These are phyloP conservation scores for Eulemur mongoz DNA, from an alignment of 2,797 vertebrate species.

Conservation along the genomic window DNA sequence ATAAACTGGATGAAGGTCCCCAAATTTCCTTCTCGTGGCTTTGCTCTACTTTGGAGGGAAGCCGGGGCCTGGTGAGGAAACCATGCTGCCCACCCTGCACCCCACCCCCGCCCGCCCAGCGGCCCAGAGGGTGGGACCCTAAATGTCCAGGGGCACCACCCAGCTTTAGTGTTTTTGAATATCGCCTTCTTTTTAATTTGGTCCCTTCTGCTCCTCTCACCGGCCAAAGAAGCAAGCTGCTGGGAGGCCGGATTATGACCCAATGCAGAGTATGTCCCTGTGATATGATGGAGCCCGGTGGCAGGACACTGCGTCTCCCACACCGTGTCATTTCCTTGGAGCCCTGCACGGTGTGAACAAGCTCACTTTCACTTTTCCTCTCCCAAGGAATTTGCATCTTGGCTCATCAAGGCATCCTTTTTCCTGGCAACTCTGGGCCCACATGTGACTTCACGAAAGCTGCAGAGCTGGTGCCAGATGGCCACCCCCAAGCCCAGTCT, in stretches of 20 bases:
- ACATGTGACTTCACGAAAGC: constrained; percentile 80
- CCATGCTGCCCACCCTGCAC: background rate
- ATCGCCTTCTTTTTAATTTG: background rate
- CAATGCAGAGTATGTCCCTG: constrained; percentile 39
- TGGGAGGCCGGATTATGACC: constrained; percentile 31
- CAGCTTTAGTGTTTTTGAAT: background rate
- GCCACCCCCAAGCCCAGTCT: constrained; percentile 51
- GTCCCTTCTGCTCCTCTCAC: constrained; percentile 45
- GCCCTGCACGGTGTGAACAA: constrained; percentile 72
- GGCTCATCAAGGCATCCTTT: constrained; percentile 75
- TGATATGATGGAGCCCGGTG: background rate
- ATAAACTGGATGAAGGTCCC: background rate
- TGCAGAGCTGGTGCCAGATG: constrained; percentile 58
- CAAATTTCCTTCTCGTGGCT: background rate
- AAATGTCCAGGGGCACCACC: background rate
- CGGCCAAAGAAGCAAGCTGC: constrained; percentile 3
- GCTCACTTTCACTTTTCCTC: constrained; percentile 78
- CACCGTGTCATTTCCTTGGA: constrained; percentile 71
- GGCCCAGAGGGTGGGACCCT: background rate
- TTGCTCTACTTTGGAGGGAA: background rate
- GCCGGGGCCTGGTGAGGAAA: background rate
- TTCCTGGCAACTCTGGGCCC: constrained; percentile 70
- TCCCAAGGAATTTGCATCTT: constrained; percentile 77
- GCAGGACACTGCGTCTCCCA: constrained; percentile 49
- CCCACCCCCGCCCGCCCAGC: background rate